phyloP scores from a whole-genome alignment of 2,113 vertebrate species.

The Barnardius zonarius region DNA sequence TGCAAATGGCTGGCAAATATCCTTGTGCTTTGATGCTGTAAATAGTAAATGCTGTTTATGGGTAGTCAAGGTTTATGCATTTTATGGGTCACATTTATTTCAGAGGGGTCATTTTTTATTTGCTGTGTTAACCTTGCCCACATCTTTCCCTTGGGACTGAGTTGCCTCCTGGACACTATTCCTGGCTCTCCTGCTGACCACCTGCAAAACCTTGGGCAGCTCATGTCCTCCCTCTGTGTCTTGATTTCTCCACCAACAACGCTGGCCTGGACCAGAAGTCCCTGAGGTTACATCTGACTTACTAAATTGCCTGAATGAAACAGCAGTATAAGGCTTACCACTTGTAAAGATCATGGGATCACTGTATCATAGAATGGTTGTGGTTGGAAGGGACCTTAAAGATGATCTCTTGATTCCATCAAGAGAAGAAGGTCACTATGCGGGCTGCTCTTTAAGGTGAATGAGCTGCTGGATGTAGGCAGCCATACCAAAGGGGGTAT shows the following conservation, averaged over 20 bases:
- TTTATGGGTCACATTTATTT: conserved; percentile 1
- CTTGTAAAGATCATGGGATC: neutral
- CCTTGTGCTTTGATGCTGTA: neutral
- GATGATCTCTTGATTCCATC: neutral
- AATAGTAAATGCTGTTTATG: neutral
- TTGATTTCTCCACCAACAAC: neutral
- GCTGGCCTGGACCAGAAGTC: neutral
- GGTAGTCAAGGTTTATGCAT: neutral
- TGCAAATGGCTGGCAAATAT: conserved; percentile 11
- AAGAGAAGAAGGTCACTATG: neutral
- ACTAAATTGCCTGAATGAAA: neutral
- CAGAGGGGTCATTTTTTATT: neutral
- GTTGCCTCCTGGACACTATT: neutral
- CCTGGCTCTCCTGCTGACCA: neutral
- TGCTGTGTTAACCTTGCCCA: neutral
- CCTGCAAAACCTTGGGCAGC: neutral
- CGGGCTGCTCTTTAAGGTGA: neutral
- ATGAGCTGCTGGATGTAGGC: neutral
- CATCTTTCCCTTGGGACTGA: neutral
- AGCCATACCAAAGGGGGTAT: neutral
- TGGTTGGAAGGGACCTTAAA: neutral
- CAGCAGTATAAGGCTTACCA: neutral
- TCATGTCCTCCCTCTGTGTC: fast-evolving
- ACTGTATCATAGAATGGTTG: neutral
- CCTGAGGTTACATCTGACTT: neutral